phyloP scores from a whole-genome alignment of 2,888 invertebrate genomes.

The Eremobia ochroleuca region DNA sequence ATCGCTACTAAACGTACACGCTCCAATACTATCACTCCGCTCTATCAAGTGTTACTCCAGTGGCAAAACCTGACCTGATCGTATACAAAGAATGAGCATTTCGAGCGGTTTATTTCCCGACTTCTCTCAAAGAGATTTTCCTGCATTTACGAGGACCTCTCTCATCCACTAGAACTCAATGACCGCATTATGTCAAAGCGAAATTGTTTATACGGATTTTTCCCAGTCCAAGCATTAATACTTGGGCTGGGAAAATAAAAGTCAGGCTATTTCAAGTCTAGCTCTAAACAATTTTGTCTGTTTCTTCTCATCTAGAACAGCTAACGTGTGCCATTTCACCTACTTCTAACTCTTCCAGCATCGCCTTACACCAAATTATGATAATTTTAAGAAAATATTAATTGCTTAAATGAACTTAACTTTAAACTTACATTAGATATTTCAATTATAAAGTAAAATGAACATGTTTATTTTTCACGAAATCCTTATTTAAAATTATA shows the following conservation, averaged over 20 bases:
- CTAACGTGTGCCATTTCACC: not conserved
- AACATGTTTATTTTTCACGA: slow-evolving; percentile 10
- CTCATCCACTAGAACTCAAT: not conserved
- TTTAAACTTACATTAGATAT: slow-evolving; percentile 7
- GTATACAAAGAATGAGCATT: not conserved
- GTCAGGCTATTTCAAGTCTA: too few species aligned
- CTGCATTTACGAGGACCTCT: not conserved
- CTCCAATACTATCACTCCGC: not conserved
- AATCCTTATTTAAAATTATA: slow-evolving; percentile 23
- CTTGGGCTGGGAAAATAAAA: too few species aligned
- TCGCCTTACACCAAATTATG: not conserved
- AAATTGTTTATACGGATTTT: not conserved
- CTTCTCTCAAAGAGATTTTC: not conserved
- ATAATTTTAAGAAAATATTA: not conserved
- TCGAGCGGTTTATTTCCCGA: not conserved
- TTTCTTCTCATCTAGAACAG: not conserved
- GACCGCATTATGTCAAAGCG: not conserved
- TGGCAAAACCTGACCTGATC: not conserved
- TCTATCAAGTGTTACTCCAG: not conserved
- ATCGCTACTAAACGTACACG: not conserved
- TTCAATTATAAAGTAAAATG: slow-evolving; percentile 12
- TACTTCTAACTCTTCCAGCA: not conserved
- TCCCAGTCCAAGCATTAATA: not conserved
- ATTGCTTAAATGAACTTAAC: not conserved
- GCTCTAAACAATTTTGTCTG: not conserved